Conservation (phyloP, 2,888 invertebrate species). For the Anthophora plumipes region DNA sequence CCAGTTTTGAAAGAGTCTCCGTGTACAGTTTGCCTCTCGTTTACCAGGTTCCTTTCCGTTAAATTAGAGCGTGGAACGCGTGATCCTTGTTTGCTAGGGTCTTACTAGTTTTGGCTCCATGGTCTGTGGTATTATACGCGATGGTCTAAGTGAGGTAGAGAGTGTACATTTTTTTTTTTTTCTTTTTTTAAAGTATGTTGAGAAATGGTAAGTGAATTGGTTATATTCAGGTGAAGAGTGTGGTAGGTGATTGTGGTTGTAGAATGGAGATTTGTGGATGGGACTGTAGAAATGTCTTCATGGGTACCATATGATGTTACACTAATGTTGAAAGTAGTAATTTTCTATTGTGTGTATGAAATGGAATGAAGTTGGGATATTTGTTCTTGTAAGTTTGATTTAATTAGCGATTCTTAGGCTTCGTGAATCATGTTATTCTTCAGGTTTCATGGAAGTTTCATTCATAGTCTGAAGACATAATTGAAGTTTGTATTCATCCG, state of each 20-base stretch:
- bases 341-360: background rate
- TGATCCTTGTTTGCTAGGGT: too few relatives aligned
- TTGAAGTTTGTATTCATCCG: background rate
- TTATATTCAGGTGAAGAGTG: too few relatives aligned
- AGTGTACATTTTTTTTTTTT: background rate
- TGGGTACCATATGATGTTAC: background rate
- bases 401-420: background rate
- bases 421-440: background rate
- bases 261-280: too few relatives aligned
- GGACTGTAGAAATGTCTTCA: too few relatives aligned
- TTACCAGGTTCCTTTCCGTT: background rate
- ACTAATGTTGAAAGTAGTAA: background rate
- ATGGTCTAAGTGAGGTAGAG: background rate
- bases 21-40: conserved; percentile 22
- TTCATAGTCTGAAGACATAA: background rate
- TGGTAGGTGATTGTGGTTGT: background rate
- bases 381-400: background rate
- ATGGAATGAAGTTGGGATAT: background rate
- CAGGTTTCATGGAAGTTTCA: background rate
- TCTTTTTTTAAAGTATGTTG: background rate
- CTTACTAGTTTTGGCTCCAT: too few relatives aligned
- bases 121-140: background rate
- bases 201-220: background rate
- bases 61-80: too few relatives aligned
- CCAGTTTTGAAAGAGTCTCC: conserved; percentile 73